A percentile compares a stretch with the other conserved stretches of the same genome.
phyloP scores from a whole-genome alignment of 2,113 vertebrate genomes.

The Brienomyrus brachyistius region DNA sequence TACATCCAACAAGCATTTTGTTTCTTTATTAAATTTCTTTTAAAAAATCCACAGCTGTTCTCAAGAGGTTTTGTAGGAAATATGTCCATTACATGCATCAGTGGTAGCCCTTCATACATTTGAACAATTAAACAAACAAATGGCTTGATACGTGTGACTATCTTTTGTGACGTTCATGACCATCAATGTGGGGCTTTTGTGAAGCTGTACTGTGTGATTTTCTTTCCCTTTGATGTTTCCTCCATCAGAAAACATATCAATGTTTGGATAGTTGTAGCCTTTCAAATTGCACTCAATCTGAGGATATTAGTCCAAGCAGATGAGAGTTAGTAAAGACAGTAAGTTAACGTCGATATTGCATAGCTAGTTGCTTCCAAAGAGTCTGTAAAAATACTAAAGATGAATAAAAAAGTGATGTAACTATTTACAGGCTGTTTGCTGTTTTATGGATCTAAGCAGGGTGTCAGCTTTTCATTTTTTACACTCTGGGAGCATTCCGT shows the following conservation, averaged over 20 bases:
- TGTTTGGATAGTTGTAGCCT: not conserved
- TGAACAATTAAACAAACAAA: not conserved
- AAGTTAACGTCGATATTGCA: not conserved
- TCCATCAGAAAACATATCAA: not conserved
- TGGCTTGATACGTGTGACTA: not conserved
- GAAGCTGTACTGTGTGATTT: not conserved
- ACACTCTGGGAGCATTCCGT: not conserved
- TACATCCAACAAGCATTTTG: not conserved
- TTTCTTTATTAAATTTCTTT: slow-evolving; percentile 7
- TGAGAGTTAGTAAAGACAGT: not conserved
- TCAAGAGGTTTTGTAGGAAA: not conserved
- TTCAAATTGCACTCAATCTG: not conserved
- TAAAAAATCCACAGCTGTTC: slow-evolving; percentile 11
- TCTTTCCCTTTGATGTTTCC: not conserved
- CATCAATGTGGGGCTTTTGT: not conserved
- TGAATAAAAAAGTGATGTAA: not conserved
- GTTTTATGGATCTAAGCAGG: not conserved
- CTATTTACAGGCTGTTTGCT: not conserved
- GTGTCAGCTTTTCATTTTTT: not conserved
- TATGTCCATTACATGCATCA: not conserved
- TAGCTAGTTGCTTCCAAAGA: not conserved
- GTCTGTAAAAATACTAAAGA: not conserved
- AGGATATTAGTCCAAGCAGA: not conserved
- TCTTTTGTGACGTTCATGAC: not conserved
- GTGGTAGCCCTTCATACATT: not conserved